A percentile compares a stretch with the other conserved stretches of the same genome.
phyloP scores from a whole-genome alignment of 1,140 invertebrate genomes.

The Magallana gigas region DNA sequence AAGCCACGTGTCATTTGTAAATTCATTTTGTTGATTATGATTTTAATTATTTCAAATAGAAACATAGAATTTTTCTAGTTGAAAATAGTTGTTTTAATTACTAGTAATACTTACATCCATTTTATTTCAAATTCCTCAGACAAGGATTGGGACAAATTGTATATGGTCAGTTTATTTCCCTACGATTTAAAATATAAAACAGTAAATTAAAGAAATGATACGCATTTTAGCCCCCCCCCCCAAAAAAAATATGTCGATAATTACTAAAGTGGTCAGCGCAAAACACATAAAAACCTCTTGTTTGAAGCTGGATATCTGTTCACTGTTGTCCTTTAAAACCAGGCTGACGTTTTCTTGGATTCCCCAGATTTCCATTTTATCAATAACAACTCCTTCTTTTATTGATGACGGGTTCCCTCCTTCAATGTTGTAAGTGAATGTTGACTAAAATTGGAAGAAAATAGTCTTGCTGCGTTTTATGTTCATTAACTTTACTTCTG shows the following conservation, averaged over 20 bases:
- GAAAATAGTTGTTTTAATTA: not conserved
- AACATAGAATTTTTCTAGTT: no score
- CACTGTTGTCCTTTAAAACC: not conserved
- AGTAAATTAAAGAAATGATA: no score
- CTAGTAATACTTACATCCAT: constrained; percentile 27
- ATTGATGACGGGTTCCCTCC: not conserved
- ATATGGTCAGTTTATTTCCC: not conserved
- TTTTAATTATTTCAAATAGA: no score
- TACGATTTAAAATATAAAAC: not conserved
- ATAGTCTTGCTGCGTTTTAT: not conserved
- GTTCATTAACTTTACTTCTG: no score
- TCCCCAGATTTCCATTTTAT: constrained; percentile 24
- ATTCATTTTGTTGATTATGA: no score
- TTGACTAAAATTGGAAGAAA: not conserved
- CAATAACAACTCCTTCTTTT: not conserved
- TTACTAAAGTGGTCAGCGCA: no score
- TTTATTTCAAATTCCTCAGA: not conserved
- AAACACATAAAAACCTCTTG: not conserved
- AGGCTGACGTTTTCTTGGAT: not conserved
- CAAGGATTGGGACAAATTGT: not conserved
- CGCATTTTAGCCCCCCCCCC: no score
- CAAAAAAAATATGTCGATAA: no score
- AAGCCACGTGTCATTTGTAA: no score
- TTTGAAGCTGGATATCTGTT: not conserved
- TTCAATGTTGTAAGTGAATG: not conserved